Base-by-base conservation (phyloP, 2,113 vertebrate species). In the Beaufortia kweichowensis region DNA sequence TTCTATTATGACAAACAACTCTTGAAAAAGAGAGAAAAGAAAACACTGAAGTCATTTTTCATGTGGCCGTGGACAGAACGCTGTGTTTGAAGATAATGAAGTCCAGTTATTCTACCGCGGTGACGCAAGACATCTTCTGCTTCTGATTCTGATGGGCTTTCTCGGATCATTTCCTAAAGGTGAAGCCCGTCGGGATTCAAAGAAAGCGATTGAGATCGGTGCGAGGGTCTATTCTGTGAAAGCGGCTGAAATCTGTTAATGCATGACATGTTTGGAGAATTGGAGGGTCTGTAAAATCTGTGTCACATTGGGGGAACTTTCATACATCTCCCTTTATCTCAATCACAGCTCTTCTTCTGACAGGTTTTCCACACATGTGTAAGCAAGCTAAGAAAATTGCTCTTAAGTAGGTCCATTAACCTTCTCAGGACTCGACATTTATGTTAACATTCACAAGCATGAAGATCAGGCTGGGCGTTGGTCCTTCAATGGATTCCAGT, bases 401-500 rank as follows among this genome's bases (percentile, higher is more conserved):
- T 55, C 33, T 35, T 35, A n/a, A 69, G 28, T 2, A 17, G n/a
- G n/a, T n/a, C 33, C 57, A 53, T 72, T 72, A 59, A 59, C 69
- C 35, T 59, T 72, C 31, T 59, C 33, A 26, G 15, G 33, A 41
- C 33, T 74, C 43, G 24, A 74, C 26, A 29, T 61, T 60, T 60
- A 41, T 1, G 2, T 15, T 17, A 21, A 23, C 57, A 28, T n/a
- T 9, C 56, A 14, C 33, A 7, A 23, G 17, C 70, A 60, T 46
- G 29, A 33, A n/a, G 2, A 53, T 72, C 21, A 4, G 23, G 15
- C 24, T 33, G 67, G 76, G 56, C 41, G 57, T 70, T 35, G 66
- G 56, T 69, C 76, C 65, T 56, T 6, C 12, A 12, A 39, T 70
- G 76, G 33, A 70, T 78, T 78, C 76, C 66, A 78, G 76, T 17